Conservation (phyloP, 2,888 invertebrate genomes). For the Hypercompe scribonia region DNA sequence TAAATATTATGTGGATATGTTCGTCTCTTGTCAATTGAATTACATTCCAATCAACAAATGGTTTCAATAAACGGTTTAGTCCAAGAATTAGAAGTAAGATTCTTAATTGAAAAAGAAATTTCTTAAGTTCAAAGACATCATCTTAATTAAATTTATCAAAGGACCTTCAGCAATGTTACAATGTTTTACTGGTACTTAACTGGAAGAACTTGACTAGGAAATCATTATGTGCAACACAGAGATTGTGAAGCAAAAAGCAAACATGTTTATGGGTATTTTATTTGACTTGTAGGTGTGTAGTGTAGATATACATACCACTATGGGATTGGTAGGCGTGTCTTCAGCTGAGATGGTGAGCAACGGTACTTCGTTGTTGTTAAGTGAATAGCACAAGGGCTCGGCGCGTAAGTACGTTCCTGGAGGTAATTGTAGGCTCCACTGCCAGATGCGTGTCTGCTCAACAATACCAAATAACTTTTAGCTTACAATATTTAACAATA, state of each 20-base stretch:
- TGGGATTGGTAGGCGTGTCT: conserved; percentile 83
- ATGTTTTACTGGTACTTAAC: conserved; percentile 4
- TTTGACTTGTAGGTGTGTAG: neutral
- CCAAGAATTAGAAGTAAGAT: neutral
- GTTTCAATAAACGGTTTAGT: neutral
- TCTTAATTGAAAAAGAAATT: neutral
- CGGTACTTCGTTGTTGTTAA: conserved; percentile 91
- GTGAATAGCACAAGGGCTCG: conserved; percentile 90
- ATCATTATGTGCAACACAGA: conserved; percentile 17
- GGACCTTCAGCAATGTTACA: conserved; percentile 10
- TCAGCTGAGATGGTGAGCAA: conserved; percentile 91
- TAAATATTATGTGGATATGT: neutral
- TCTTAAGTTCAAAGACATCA: neutral
- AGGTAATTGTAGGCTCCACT: conserved; percentile 82
- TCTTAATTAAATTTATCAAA: conserved; percentile 2
- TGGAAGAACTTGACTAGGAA: conserved; percentile 17
- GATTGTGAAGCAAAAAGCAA: conserved; percentile 32
- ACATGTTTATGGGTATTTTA: conserved; percentile 14
- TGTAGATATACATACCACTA: conserved; percentile 76
- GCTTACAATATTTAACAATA: neutral
- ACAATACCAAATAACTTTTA: conserved; percentile 17
- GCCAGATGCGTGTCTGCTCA: conserved; percentile 88
- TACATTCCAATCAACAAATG: neutral
- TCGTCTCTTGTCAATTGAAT: neutral
- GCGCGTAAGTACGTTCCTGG: conserved; percentile 87